Conservation (phyloP, 2,113 vertebrate species). For the Halichoerus grypus region DNA sequence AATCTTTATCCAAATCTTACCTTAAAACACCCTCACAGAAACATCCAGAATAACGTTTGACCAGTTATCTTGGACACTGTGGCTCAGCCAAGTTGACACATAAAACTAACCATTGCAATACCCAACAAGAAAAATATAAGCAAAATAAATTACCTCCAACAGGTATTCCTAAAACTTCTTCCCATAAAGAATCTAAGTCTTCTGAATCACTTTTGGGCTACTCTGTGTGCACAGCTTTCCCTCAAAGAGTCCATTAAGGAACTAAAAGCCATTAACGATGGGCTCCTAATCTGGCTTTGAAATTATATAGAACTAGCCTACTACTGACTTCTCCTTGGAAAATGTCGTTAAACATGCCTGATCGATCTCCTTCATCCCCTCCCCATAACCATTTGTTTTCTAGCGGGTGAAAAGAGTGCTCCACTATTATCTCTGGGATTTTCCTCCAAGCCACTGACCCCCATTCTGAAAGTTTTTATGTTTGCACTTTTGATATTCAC, state of each 20-base stretch:
- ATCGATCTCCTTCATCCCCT: neutral
- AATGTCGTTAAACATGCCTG: neutral
- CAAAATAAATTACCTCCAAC: neutral
- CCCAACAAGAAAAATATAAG: neutral
- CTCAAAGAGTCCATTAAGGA: neutral
- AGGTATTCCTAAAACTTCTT: slow-evolving; percentile 28
- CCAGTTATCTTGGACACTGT: neutral
- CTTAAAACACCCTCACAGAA: neutral
- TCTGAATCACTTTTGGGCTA: neutral
- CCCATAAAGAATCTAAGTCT: slow-evolving; percentile 6
- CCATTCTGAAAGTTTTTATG: neutral
- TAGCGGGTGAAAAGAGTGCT: neutral
- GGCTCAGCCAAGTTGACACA: neutral
- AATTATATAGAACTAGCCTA: neutral
- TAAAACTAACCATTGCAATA: slow-evolving; percentile 5
- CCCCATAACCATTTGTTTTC: neutral
- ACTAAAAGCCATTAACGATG: neutral
- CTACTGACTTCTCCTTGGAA: neutral
- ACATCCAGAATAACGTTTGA: neutral
- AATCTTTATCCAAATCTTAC: neutral
- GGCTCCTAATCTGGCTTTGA: neutral
- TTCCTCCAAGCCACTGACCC: neutral
- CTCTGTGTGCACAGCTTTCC: neutral
- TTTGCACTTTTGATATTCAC: neutral
- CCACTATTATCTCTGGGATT: neutral